These are phyloP conservation scores for Fulica atra DNA, from an alignment of 2,113 vertebrate species.

Conservation along the genomic window DNA sequence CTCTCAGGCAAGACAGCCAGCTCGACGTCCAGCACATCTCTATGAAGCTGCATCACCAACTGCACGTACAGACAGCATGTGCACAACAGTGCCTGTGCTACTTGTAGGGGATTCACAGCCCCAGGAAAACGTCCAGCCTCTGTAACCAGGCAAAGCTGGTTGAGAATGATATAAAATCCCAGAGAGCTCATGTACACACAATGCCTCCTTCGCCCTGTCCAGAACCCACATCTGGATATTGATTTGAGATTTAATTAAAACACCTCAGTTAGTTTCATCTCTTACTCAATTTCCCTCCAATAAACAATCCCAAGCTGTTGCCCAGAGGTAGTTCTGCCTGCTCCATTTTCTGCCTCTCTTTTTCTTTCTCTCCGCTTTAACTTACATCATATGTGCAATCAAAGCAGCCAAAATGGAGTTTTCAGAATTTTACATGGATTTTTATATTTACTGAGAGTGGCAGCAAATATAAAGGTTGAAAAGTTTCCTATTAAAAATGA, in stretches of 20 bases:
- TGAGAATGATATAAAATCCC: background rate
- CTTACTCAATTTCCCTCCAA: background rate
- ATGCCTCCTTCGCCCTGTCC: background rate
- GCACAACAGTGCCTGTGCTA: background rate
- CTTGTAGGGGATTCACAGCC: background rate
- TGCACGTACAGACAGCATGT: accelerated
- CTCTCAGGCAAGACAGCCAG: background rate
- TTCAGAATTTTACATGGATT: background rate
- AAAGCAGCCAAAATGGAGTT: background rate
- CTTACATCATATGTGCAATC: background rate
- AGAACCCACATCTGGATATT: background rate
- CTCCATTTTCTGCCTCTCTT: background rate
- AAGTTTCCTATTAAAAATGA: background rate
- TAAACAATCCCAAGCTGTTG: background rate
- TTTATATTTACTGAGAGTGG: background rate
- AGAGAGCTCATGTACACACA: background rate
- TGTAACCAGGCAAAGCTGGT: background rate
- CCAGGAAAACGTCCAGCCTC: accelerated
- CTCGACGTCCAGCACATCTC: background rate
- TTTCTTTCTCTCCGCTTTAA: background rate
- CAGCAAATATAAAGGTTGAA: background rate
- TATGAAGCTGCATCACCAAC: accelerated
- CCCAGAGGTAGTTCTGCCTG: background rate
- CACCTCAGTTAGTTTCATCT: background rate
- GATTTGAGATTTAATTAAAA: conserved; percentile 24